phyloP scores from a whole-genome alignment of 2,888 invertebrate genomes.

The Iphiclides podalirius region DNA sequence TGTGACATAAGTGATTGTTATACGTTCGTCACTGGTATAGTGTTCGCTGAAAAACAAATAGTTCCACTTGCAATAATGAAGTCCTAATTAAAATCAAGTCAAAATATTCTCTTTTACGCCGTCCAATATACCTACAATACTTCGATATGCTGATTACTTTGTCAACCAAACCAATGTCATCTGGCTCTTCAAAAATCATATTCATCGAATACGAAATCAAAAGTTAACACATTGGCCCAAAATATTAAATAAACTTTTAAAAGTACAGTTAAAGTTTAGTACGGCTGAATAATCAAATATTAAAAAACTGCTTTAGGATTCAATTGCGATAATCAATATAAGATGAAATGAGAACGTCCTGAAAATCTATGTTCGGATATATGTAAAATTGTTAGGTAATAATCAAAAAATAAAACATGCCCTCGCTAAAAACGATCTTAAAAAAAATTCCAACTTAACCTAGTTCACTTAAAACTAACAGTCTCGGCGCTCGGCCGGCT shows the following conservation, averaged over 20 bases:
- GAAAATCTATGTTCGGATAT: constrained; percentile 41
- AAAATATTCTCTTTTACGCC: constrained; percentile 38
- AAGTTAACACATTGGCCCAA: constrained; percentile 45
- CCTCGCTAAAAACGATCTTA: constrained; percentile 43
- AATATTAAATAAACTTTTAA: constrained; percentile 30
- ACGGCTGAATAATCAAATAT: constrained; percentile 55
- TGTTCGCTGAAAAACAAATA: constrained; percentile 29
- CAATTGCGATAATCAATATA: constrained; percentile 37
- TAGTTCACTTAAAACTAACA: constrained; percentile 37
- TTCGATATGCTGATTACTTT: constrained; percentile 49
- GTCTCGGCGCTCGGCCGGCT: constrained; percentile 51
- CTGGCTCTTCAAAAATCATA: constrained; percentile 51
- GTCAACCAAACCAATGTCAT: constrained; percentile 48
- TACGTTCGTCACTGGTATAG: constrained; percentile 20
- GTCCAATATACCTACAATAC: constrained; percentile 46
- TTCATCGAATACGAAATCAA: constrained; percentile 64
- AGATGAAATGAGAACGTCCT: constrained; percentile 38
- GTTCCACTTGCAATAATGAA: constrained; percentile 36
- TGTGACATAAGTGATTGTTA: constrained; percentile 31
- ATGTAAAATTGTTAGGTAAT: constrained; percentile 47
- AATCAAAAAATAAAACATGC: constrained; percentile 77
- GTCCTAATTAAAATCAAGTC: constrained; percentile 71
- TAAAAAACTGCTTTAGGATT: constrained; percentile 54
- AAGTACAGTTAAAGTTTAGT: constrained; percentile 30
- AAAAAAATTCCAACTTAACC: constrained; percentile 41